Percentiles rank a stretch among this genome's conserved stretches.
phyloP scores from a whole-genome alignment of 2,113 vertebrate species.

The Lophius piscatorius region DNA sequence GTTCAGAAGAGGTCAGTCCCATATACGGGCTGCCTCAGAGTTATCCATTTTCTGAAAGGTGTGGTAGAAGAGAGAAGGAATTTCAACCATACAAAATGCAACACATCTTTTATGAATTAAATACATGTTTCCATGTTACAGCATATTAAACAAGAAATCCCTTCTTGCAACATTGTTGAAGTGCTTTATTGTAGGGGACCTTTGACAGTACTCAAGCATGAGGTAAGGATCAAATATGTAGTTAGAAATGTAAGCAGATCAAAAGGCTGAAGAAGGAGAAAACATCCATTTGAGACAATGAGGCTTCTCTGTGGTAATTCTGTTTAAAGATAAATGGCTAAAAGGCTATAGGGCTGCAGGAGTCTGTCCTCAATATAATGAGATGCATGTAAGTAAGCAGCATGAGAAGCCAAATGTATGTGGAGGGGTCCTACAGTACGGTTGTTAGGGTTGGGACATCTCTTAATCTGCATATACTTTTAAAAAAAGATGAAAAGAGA shows the following conservation, averaged over 20 bases:
- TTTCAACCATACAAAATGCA: conserved; percentile 28
- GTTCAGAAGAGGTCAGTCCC: conserved; percentile 73
- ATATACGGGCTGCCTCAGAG: conserved; percentile 63
- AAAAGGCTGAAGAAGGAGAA: conserved; percentile 35
- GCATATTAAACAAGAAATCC: no score
- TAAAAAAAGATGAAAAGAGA: no score
- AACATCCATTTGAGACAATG: conserved; percentile 44
- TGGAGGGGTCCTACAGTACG: conserved; percentile 27
- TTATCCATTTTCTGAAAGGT: conserved; percentile 44
- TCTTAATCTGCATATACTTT: conserved; percentile 23
- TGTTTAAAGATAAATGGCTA: conserved; percentile 66
- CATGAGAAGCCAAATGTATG: conserved; percentile 69
- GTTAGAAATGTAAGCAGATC: conserved; percentile 37
- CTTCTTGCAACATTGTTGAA: neutral
- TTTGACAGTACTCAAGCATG: conserved; percentile 28
- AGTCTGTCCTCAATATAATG: conserved; percentile 56
- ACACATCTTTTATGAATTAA: conserved; percentile 3
- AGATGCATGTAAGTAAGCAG: conserved; percentile 60
- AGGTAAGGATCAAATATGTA: conserved; percentile 40
- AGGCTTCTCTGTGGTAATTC: conserved; percentile 63
- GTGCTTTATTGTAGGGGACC: conserved; percentile 17
- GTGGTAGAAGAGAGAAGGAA: conserved; percentile 34
- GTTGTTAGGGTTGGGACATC: conserved; percentile 29
- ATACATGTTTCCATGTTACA: no score
- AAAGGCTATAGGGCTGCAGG: conserved; percentile 53